phyloP scores from a whole-genome alignment of 2,113 vertebrate genomes.

The Hirundichthys speculiger region DNA sequence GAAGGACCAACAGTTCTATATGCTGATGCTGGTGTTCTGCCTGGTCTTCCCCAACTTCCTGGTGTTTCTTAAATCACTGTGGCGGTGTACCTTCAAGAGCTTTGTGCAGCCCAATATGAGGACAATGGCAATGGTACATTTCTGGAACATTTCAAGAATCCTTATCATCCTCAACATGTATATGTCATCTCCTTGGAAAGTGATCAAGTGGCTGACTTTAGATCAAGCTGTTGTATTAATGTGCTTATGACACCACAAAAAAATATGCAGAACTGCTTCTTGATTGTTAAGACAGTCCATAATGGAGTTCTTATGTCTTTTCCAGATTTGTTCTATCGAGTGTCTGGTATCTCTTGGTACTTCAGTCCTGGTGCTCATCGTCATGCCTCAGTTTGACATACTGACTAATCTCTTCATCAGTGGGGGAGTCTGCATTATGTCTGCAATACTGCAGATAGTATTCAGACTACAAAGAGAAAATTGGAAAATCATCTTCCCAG shows the following conservation, averaged over 20 bases:
- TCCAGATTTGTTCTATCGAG: conserved; percentile 78
- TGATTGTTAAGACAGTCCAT: not conserved
- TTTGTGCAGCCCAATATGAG: conserved; percentile 72
- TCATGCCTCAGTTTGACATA: conserved; percentile 84
- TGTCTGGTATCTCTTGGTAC: conserved; percentile 79
- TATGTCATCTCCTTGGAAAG: no score
- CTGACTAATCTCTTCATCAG: conserved; percentile 83
- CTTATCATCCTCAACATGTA: no score
- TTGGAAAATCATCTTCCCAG: conserved; percentile 81
- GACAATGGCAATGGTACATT: conserved; percentile 75
- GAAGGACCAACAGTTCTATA: conserved; percentile 77
- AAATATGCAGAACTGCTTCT: no score
- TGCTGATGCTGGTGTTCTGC: conserved; percentile 78
- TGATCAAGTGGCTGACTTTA: no score
- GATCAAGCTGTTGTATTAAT: no score
- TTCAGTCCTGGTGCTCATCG: conserved; percentile 76
- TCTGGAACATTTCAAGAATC: not conserved
- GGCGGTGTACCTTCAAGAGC: conserved; percentile 81
- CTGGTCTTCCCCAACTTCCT: conserved; percentile 79
- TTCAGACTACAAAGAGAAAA: conserved; percentile 68
- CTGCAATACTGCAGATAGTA: conserved; percentile 73
- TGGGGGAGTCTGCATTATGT: conserved; percentile 80
- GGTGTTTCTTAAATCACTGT: conserved; percentile 81
- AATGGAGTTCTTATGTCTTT: conserved; percentile 18
- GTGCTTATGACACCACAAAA: no score